A percentile compares a stretch with the other conserved stretches of the same genome.
These are phyloP conservation scores for Drosophila macrothrix DNA, from an alignment of 2,888 invertebrate species.

Conservation along the genomic window DNA sequence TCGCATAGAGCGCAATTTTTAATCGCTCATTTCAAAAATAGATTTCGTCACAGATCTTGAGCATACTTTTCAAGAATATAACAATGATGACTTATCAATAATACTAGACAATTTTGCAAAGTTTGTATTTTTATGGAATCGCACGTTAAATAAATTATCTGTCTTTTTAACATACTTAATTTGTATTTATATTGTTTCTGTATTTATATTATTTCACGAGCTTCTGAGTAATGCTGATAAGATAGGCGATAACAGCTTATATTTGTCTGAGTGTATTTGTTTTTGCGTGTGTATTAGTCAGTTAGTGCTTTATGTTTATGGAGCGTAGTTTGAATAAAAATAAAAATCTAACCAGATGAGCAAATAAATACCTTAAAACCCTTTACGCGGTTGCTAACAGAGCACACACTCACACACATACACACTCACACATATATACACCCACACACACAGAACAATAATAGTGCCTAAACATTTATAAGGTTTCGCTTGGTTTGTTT, in stretches of 20 bases:
- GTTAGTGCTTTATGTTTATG: not conserved
- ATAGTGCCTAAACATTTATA: conserved; percentile 71
- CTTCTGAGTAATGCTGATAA: conserved; percentile 47
- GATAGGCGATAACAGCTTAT: conserved; percentile 47
- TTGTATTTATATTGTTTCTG: not conserved
- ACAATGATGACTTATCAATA: not conserved
- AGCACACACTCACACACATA: not conserved
- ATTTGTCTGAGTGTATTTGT: conserved; percentile 7
- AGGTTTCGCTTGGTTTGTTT: conserved; percentile 50
- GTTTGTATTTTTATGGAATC: not conserved
- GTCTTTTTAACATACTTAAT: not conserved
- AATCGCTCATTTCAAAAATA: not conserved
- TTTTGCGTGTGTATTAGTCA: not conserved
- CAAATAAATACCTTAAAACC: conserved; percentile 28
- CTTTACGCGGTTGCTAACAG: conserved; percentile 23
- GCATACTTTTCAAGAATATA: not conserved
- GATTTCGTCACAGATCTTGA: not conserved
- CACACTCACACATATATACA: not conserved
- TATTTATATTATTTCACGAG: not conserved
- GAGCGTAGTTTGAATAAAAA: not conserved
- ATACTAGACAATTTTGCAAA: not conserved
- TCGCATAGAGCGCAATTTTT: not conserved
- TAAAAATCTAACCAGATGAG: conserved; percentile 45
- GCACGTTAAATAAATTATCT: conserved; percentile 3
- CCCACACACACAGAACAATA: conserved; percentile 41